A percentile compares a stretch with the other conserved stretches of the same genome.
phyloP scores from a whole-genome alignment of 2,797 vertebrate genomes.

The Melanotaenia trifasciata region DNA sequence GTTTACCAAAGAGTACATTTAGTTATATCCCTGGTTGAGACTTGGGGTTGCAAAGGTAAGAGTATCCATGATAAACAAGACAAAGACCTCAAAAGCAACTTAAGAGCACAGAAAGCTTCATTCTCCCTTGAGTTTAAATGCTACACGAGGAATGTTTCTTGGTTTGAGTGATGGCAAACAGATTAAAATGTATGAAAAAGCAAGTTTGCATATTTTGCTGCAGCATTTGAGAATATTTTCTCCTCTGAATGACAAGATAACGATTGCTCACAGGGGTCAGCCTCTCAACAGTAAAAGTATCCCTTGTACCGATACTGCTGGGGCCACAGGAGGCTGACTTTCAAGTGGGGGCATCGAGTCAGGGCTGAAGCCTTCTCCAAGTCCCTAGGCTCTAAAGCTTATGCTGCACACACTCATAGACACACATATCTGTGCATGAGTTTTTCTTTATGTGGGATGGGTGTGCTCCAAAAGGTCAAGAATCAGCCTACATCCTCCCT shows the following conservation, averaged over 20 bases:
- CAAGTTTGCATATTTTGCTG: conserved; percentile 10
- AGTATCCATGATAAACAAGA: conserved; percentile 8
- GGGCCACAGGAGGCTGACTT: conserved; percentile 57
- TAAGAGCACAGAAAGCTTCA: background rate
- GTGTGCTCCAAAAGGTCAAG: conserved; percentile 73
- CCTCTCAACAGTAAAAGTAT: conserved; percentile 31
- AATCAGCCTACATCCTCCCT: conserved; percentile 73
- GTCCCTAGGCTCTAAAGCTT: conserved; percentile 63
- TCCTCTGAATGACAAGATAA: conserved; percentile 29
- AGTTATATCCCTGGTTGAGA: conserved; percentile 50
- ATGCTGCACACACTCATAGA: conserved; percentile 23
- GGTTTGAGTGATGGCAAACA: background rate
- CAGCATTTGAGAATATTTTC: conserved; percentile 13
- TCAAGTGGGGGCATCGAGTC: conserved; percentile 54
- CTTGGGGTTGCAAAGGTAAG: conserved; percentile 53
- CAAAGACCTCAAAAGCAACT: background rate
- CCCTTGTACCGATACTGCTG: conserved; percentile 30
- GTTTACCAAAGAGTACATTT: conserved; percentile 21
- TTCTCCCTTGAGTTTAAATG: background rate
- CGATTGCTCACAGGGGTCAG: conserved; percentile 18
- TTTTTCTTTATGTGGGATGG: conserved; percentile 65
- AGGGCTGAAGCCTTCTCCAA: conserved; percentile 52
- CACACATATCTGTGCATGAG: conserved; percentile 22
- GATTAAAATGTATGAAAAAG: background rate
- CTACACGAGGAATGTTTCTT: conserved; percentile 7